Percentiles rank a stretch among this genome's conserved stretches.
Evolutionary conservation across 2,888 invertebrate genomes (phyloP).

Genomic region (Athalia rosae): DNA sequence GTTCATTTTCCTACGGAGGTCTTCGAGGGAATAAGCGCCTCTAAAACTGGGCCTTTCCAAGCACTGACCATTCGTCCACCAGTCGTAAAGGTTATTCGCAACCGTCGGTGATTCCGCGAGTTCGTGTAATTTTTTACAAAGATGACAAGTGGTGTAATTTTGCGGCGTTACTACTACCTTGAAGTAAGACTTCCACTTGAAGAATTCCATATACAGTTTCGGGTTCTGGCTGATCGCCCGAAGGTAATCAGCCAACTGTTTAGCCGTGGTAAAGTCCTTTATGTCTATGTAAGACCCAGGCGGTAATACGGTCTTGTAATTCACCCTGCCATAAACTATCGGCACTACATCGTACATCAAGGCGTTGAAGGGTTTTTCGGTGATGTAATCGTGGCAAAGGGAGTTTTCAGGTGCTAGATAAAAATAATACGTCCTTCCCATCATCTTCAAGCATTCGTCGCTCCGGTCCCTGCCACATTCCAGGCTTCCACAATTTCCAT

Average conservation of each 20-base stretch:
- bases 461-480: constrained; percentile 21
- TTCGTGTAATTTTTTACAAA: constrained; percentile 20
- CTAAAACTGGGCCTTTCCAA: constrained; percentile 5
- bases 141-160: constrained; percentile 11
- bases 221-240: constrained; percentile 3
- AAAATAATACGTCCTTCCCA: constrained; percentile 23
- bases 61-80: constrained; percentile 39
- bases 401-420: constrained; percentile 19
- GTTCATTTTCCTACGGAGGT: not conserved
- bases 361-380: constrained; percentile 11
- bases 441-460: constrained; percentile 1
- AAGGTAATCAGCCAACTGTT: not conserved
- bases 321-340: constrained; percentile 11
- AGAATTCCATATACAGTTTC: not conserved
- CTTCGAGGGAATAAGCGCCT: not conserved
- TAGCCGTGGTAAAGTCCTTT: not conserved
- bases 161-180: not conserved
- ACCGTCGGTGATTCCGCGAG: not conserved
- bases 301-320: constrained; percentile 12
- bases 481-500: constrained; percentile 45
- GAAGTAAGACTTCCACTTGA: constrained; percentile 25
- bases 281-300: constrained; percentile 29
- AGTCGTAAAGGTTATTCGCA: constrained; percentile 5
- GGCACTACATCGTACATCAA: constrained; percentile 13
- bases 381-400: constrained; percentile 10